Conservation (phyloP, 2,888 invertebrate species). For the Agrochola litura region DNA sequence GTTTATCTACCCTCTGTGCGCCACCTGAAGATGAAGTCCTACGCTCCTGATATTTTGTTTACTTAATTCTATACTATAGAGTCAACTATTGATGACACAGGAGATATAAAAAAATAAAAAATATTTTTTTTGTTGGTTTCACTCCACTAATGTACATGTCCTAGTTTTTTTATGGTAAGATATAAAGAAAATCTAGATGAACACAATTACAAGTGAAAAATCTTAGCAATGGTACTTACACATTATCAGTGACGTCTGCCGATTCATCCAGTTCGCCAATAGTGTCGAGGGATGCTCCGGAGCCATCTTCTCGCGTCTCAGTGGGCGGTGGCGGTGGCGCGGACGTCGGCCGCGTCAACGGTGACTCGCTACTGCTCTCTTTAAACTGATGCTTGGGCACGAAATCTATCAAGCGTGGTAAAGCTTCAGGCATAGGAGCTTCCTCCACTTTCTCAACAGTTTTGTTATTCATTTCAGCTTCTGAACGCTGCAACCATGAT, state of each 20-base stretch:
- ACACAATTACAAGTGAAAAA: neutral
- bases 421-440: slow-evolving; percentile 82
- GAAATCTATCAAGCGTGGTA: slow-evolving; percentile 93
- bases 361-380: slow-evolving; percentile 77
- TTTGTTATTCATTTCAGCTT: slow-evolving; percentile 87
- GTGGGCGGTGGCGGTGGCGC: slow-evolving; percentile 84
- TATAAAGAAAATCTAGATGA: neutral
- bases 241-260: slow-evolving; percentile 83
- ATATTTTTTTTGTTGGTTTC: too few relatives aligned
- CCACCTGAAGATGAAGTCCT: too few relatives aligned
- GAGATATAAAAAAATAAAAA: too few relatives aligned
- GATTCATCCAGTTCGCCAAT: slow-evolving; percentile 93
- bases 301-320: slow-evolving; percentile 89
- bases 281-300: slow-evolving; percentile 92
- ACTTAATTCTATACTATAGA: too few relatives aligned
- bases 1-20: too few relatives aligned
- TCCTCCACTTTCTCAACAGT: slow-evolving; percentile 84
- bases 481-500: slow-evolving; percentile 87
- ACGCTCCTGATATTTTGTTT: too few relatives aligned
- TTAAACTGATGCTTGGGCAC: slow-evolving; percentile 92
- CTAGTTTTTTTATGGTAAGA: neutral
- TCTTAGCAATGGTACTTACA: slow-evolving; percentile 77
- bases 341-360: slow-evolving; percentile 80
- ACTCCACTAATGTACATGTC: too few relatives aligned
- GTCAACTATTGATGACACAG: too few relatives aligned